Evolutionary conservation across 2,113 vertebrate genomes (phyloP).

Genomic region (Ceratotherium simum): DNA sequence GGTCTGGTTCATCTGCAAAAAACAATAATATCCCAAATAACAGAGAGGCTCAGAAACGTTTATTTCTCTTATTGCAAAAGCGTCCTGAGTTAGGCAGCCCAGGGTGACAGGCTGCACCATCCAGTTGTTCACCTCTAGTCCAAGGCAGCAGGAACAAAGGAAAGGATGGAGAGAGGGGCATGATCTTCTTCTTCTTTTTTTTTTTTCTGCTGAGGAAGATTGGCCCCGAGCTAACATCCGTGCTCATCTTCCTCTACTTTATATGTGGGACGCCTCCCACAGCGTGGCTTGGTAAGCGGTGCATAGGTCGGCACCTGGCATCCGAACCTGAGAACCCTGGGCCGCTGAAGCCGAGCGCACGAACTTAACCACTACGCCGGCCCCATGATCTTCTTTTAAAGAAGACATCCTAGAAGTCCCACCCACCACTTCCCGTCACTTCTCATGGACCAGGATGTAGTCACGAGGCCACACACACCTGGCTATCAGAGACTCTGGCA

Average conservation of each 20-base stretch:
- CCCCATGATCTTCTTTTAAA: not conserved
- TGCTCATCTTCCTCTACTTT: no score
- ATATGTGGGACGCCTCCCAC: no score
- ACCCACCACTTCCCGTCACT: no score
- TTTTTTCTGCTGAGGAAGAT: no score
- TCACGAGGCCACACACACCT: not conserved
- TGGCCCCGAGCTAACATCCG: no score
- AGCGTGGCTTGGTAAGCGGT: no score
- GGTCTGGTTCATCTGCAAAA: not conserved
- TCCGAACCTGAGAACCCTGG: no score
- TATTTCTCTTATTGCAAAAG: not conserved
- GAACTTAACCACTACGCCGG: no score
- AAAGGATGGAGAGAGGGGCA: no score
- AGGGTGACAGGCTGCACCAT: not conserved
- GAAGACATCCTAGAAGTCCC: not conserved
- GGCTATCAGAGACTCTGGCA: not conserved
- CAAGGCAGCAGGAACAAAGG: not conserved
- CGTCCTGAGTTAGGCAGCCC: not conserved
- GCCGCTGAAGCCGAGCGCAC: no score
- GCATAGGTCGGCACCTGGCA: no score
- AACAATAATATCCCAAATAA: not conserved
- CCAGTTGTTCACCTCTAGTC: not conserved
- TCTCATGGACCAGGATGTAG: not conserved
- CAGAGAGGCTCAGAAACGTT: not conserved
- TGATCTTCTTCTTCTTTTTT: not conserved